Percentiles rank a stretch among this genome's conserved stretches.
Conservation (phyloP, 1,140 invertebrate species). For the Scaptomyza graminum region DNA sequence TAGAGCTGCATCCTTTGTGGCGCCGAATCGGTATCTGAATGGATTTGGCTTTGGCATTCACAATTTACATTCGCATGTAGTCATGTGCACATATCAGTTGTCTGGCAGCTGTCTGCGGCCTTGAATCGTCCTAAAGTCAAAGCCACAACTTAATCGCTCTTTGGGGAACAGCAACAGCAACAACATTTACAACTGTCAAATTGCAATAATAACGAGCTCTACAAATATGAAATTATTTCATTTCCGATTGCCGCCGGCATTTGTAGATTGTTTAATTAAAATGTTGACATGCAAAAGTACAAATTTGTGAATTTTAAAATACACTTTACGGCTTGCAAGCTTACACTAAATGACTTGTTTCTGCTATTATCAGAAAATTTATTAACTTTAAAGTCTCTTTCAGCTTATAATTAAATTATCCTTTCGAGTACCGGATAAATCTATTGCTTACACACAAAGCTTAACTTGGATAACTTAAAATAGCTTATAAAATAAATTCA, state of each 20-base stretch:
- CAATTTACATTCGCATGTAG: constrained; percentile 58
- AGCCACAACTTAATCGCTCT: constrained; percentile 76
- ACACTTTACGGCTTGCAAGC: background rate
- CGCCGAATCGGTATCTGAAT: constrained; percentile 53
- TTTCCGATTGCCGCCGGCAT: constrained; percentile 47
- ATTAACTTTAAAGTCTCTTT: too few species aligned
- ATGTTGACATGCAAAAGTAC: background rate
- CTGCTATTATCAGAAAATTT: too few species aligned
- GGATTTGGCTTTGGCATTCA: constrained; percentile 45
- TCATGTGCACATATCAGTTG: constrained; percentile 82
- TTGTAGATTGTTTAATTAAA: constrained; percentile 8
- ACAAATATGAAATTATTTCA: constrained; percentile 51
- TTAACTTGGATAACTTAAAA: background rate
- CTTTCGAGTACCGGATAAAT: too few species aligned
- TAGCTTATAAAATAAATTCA: too few species aligned
- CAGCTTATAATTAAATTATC: too few species aligned
- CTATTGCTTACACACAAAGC: background rate
- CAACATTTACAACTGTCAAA: background rate
- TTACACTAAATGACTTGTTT: too few species aligned
- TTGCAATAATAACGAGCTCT: constrained; percentile 24
- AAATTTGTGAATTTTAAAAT: background rate
- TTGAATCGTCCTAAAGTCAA: constrained; percentile 70
- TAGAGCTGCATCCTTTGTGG: constrained; percentile 65
- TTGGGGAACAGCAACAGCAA: constrained; percentile 27
- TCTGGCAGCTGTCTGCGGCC: constrained; percentile 82